These are phyloP conservation scores for Botia kubotai DNA, from an alignment of 2,797 vertebrate genomes.

Conservation along the genomic window DNA sequence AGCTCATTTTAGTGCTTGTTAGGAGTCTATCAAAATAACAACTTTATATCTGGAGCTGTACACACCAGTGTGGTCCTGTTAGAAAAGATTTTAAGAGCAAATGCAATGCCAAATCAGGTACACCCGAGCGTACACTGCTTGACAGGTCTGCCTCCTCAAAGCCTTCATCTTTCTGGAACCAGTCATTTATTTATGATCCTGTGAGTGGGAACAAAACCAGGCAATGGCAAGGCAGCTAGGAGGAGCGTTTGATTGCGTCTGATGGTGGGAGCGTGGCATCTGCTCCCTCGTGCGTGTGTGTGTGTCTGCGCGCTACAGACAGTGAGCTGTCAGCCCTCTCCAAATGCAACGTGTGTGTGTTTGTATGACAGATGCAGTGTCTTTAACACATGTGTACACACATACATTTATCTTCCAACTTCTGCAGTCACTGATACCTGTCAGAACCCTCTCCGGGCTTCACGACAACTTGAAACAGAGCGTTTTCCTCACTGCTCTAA, in stretches of 20 bases:
- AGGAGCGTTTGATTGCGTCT: slow-evolving; percentile 53
- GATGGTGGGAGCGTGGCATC: slow-evolving; percentile 67
- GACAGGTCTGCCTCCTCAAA: slow-evolving; percentile 73
- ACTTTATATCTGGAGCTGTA: slow-evolving; percentile 36
- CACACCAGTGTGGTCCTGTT: slow-evolving; percentile 39
- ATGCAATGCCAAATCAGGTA: slow-evolving; percentile 71
- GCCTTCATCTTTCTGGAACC: slow-evolving; percentile 76
- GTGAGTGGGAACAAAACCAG: slow-evolving; percentile 53
- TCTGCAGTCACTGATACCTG: slow-evolving; percentile 53
- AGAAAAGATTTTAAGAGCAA: slow-evolving; percentile 56
- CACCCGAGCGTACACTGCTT: slow-evolving; percentile 67
- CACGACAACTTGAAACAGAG: slow-evolving; percentile 53
- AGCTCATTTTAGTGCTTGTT: slow-evolving; percentile 27
- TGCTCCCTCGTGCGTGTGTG: slow-evolving; percentile 55
- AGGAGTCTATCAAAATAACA: slow-evolving; percentile 21
- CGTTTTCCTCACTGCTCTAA: slow-evolving; percentile 51
- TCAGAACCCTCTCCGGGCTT: slow-evolving; percentile 50
- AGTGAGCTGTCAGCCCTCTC: slow-evolving; percentile 53
- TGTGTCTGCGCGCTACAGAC: slow-evolving; percentile 52
- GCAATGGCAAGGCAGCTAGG: slow-evolving; percentile 55
- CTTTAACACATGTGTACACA: slow-evolving; percentile 34
- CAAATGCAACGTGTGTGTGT: slow-evolving; percentile 39
- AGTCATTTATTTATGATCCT: slow-evolving; percentile 79
- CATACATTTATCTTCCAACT: slow-evolving; percentile 34
- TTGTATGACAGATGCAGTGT: slow-evolving; percentile 43